Percentiles rank a stretch among this genome's conserved stretches.
Conservation (phyloP, 1,140 invertebrate species). For the Ylistrum balloti region DNA sequence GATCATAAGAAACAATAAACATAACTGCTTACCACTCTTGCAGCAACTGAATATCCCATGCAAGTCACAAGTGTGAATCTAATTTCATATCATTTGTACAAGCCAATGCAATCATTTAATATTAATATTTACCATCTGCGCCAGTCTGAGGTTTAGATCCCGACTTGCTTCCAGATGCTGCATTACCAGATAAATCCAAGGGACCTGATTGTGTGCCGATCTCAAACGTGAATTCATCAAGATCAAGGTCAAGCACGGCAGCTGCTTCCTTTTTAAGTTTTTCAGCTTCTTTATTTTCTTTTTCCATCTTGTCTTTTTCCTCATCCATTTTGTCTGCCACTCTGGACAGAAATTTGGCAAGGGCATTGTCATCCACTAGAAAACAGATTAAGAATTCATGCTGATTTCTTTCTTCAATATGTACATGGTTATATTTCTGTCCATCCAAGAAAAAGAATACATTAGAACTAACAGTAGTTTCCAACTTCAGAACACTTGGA, state of each 20-base stretch:
- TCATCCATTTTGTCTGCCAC: constrained; percentile 37
- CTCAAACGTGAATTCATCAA: constrained; percentile 12
- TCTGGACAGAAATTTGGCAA: background rate
- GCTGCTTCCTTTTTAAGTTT: background rate
- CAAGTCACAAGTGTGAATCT: no score
- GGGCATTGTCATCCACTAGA: background rate
- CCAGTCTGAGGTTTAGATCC: background rate
- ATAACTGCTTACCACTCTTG: no score
- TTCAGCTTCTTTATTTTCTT: background rate
- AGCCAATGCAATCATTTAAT: no score
- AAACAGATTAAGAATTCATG: no score
- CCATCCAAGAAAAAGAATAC: no score
- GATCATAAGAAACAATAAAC: no score
- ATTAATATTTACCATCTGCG: background rate
- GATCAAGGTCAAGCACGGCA: background rate
- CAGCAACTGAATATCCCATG: no score
- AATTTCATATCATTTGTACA: no score
- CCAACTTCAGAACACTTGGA: no score
- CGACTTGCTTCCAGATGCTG: background rate
- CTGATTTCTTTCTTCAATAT: no score
- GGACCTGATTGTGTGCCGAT: background rate
- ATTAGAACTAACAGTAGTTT: no score
- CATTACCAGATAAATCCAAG: constrained; percentile 4
- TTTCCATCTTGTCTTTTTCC: background rate
- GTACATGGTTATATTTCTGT: no score